phyloP scores from a whole-genome alignment of 2,797 vertebrate species.

The Merluccius polli region DNA sequence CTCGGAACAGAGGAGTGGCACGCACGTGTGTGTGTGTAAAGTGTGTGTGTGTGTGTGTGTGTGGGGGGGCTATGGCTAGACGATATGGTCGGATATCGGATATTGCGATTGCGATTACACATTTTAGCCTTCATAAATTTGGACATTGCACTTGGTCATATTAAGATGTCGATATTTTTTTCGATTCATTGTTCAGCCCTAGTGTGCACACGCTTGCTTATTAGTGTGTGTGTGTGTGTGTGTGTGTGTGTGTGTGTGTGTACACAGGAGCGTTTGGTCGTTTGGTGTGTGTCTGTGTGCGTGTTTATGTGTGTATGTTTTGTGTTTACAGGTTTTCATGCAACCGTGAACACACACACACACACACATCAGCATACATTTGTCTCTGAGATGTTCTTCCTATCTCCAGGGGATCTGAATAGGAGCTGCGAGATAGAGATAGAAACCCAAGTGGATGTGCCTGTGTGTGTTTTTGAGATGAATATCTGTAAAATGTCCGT shows the following conservation, averaged over 20 bases:
- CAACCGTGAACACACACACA: too few species aligned
- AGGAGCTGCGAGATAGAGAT: too few species aligned
- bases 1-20: neutral
- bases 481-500: neutral
- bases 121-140: too few species aligned
- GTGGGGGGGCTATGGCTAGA: too few species aligned
- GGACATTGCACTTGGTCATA: too few species aligned
- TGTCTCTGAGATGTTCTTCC: too few species aligned
- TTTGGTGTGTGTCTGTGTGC: neutral
- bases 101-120: too few species aligned
- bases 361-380: too few species aligned
- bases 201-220: neutral
- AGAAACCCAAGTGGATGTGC: neutral
- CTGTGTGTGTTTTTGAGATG: neutral
- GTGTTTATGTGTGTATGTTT: neutral
- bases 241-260: neutral
- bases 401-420: too few species aligned
- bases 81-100: too few species aligned
- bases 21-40: neutral
- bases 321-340: neutral
- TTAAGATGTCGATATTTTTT: too few species aligned
- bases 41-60: neutral
- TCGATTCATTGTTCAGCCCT: too few species aligned
- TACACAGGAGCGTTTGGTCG: neutral
- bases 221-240: neutral